A percentile compares a stretch with the other conserved stretches of the same genome.
These are phyloP conservation scores for Oxygymnocypris stewartii DNA, from an alignment of 2,113 vertebrate genomes.

Conservation along the genomic window DNA sequence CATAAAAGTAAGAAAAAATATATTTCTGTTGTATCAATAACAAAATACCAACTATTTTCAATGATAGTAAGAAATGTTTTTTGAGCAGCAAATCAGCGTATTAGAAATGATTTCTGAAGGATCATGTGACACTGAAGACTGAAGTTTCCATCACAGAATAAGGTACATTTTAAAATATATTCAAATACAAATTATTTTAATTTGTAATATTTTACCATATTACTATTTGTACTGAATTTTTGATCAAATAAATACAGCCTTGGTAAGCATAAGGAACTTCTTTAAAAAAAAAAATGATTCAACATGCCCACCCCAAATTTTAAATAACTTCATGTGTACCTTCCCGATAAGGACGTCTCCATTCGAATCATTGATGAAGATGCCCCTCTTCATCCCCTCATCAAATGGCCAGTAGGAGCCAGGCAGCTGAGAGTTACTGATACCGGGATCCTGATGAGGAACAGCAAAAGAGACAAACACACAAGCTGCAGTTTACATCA, in stretches of 20 bases:
- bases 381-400: conserved; percentile 77
- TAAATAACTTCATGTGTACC: conserved; percentile 64
- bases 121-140: not conserved
- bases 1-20: not conserved
- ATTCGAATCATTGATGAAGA: conserved; percentile 82
- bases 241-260: too few species aligned
- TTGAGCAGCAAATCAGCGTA: not conserved
- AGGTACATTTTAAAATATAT: too few species aligned
- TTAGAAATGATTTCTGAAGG: not conserved
- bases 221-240: too few species aligned
- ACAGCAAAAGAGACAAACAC: not conserved
- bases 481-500: conserved; percentile 4
- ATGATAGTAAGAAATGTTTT: not conserved
- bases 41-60: too few species aligned
- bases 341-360: conserved; percentile 81
- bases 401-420: conserved; percentile 86
- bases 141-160: not conserved
- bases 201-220: too few species aligned
- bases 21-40: too few species aligned
- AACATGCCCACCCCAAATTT: too few species aligned
- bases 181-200: too few species aligned
- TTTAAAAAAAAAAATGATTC: too few species aligned
- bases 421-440: conserved; percentile 78
- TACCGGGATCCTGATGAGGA: conserved; percentile 79
- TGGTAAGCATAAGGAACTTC: too few species aligned